These are phyloP conservation scores for Ostrea edulis DNA, from an alignment of 1,140 invertebrate genomes.

Conservation along the genomic window DNA sequence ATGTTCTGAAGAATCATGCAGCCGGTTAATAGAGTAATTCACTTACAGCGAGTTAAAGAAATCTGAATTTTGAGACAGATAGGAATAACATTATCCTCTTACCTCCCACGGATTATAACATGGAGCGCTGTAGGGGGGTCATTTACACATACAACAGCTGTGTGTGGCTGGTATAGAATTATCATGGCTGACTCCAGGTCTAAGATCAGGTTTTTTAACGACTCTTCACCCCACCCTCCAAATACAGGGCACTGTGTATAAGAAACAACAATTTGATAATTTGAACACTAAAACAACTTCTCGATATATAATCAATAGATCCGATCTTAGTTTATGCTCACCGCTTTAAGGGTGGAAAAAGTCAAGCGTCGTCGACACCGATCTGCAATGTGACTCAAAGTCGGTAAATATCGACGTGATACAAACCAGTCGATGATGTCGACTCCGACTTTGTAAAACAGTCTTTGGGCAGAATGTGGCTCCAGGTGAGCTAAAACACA, in stretches of 20 bases:
- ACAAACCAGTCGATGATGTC: slow-evolving; percentile 58
- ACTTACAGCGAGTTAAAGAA: not conserved
- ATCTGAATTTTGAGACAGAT: not conserved
- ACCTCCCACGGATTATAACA: slow-evolving; percentile 54
- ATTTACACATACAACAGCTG: slow-evolving; percentile 4
- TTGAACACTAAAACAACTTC: not conserved
- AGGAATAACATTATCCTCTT: not conserved
- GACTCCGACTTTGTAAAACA: slow-evolving; percentile 44
- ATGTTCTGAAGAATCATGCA: too few species aligned
- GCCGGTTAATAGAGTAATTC: too few species aligned
- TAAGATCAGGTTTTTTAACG: slow-evolving; percentile 47
- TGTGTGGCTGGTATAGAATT: slow-evolving; percentile 47
- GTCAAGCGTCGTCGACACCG: slow-evolving; percentile 48
- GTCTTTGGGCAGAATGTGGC: not conserved
- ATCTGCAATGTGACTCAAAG: slow-evolving; percentile 6
- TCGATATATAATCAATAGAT: not conserved
- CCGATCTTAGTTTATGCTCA: not conserved
- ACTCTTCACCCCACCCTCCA: slow-evolving; percentile 42
- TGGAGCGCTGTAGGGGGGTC: slow-evolving; percentile 49
- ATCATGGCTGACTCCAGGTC: slow-evolving; percentile 47
- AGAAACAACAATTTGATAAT: not conserved
- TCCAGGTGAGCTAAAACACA: slow-evolving; percentile 44
- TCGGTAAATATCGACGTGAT: slow-evolving; percentile 46
- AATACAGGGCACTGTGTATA: slow-evolving; percentile 44
- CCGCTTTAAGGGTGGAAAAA: not conserved